Evolutionary conservation across 2,888 invertebrate species (phyloP), one percentile per base, ranked within the genome.

Genomic region (Tenthredo scrophulariae): DNA sequence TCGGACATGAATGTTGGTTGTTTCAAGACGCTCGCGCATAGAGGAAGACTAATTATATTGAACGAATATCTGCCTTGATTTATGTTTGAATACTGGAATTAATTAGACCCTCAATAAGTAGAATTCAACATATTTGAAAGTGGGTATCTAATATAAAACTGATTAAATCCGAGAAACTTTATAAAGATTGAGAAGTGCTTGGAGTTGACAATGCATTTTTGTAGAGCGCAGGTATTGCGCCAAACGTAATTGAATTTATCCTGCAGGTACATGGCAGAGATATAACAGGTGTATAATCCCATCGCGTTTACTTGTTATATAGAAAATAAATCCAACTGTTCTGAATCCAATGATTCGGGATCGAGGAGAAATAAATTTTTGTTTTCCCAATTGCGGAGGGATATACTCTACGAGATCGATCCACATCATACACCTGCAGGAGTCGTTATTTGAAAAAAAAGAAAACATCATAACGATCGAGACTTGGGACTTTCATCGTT

Each of bases 1-100:
- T 75, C 46, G 75, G 75, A 75, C 75, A 43, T 43, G 22, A n/a
- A 43, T 75, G 75, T 75, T 43, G 70, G 70, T 70, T 70, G 70
- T 70, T 70, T 37, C 75, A 46, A 43, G 43, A 22, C 18, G 18
- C 29, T 75, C 43, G 26, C 6, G 13, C 22, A 67, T 29, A 33
- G n/a, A 74, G 40, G 0, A 26, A n/a, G 43, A 75, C 43, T 43
- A 43, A 75, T 46, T 46, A 18, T 75, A 15, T 46, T 75, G 22
- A 46, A 43, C 46, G 22, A 15, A 75, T 13, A n/a, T 75, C 22
- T 46, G 22, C 5, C 13, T 26, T 43, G n/a, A 75, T 75, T 75
- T 43, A 15, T 75, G 26, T 26, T 62, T 26, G 26, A 62, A 62
- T 62, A 62, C 26, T 2, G 10, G 62, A 62, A 62, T 26, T 22